These are phyloP conservation scores for Prunella fulvescens DNA, from an alignment of 2,113 vertebrate species.

Conservation along the genomic window DNA sequence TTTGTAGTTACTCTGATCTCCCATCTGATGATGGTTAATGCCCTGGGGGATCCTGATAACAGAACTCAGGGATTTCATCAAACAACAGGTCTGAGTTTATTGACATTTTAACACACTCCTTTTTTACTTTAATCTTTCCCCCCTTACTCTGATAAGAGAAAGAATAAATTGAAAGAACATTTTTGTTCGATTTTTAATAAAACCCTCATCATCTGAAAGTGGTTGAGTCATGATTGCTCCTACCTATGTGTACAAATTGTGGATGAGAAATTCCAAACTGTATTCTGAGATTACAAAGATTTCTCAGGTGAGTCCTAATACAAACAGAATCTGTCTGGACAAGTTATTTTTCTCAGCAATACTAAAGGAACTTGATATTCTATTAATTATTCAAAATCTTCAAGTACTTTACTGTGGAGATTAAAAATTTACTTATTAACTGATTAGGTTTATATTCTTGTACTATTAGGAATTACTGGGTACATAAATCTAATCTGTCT, in stretches of 20 bases:
- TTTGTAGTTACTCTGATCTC: neutral
- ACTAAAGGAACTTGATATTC: neutral
- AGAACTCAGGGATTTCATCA: neutral
- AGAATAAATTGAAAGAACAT: neutral
- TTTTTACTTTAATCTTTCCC: neutral
- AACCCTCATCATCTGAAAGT: neutral
- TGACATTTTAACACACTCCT: neutral
- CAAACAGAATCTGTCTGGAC: neutral
- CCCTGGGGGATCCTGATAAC: neutral
- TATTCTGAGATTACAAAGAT: neutral
- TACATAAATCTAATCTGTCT: neutral
- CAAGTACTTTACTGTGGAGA: neutral
- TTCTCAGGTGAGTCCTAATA: neutral
- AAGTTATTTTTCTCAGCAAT: neutral
- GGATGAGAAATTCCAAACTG: neutral
- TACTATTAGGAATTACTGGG: neutral
- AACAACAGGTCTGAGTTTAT: neutral
- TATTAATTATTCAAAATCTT: neutral
- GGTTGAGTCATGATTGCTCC: neutral
- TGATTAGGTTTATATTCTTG: neutral
- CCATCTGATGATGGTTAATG: neutral
- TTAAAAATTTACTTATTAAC: neutral
- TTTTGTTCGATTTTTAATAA: neutral
- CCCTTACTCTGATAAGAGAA: neutral
- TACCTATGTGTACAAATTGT: neutral